phyloP scores from a whole-genome alignment of 2,113 vertebrate genomes.

The Xenopus borealis region DNA sequence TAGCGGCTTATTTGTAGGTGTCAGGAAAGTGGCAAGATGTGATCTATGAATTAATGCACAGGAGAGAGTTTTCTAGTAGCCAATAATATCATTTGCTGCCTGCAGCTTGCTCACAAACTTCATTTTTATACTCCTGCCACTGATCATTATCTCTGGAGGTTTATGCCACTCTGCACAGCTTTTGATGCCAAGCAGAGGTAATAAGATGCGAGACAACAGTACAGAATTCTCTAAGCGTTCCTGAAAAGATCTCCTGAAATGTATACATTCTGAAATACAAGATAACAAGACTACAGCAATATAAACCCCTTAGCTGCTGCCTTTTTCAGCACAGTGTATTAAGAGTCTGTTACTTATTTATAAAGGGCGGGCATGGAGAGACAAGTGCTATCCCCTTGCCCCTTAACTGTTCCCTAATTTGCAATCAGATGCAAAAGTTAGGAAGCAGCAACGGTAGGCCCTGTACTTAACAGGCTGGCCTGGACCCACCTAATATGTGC shows the following conservation, averaged over 20 bases:
- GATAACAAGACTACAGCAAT: too few relatives aligned
- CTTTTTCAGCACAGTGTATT: too few relatives aligned
- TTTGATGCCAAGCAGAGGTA: conserved; percentile 24
- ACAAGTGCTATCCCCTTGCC: too few relatives aligned
- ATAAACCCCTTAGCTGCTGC: too few relatives aligned
- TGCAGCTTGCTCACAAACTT: conserved; percentile 18
- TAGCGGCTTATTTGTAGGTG: conserved; percentile 25
- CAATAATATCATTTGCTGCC: conserved; percentile 27
- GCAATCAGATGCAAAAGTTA: too few relatives aligned
- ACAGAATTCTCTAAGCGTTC: neutral
- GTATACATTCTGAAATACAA: too few relatives aligned
- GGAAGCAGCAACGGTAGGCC: too few relatives aligned
- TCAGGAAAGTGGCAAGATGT: conserved; percentile 31
- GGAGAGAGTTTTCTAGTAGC: conserved; percentile 17
- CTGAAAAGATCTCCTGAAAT: neutral
- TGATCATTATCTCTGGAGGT: conserved; percentile 34
- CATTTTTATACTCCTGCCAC: conserved; percentile 10
- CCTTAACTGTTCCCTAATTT: too few relatives aligned
- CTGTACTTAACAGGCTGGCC: too few relatives aligned
- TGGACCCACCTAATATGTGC: too few relatives aligned
- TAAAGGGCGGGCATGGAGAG: too few relatives aligned
- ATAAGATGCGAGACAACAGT: conserved; percentile 18
- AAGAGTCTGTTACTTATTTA: too few relatives aligned
- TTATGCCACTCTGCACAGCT: conserved; percentile 23
- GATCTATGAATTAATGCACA: conserved; percentile 24